Evolutionary conservation across 2,113 vertebrate species (phyloP), one percentile per base, ranked within the genome.

Genomic region (Atlantisia rogersi): DNA sequence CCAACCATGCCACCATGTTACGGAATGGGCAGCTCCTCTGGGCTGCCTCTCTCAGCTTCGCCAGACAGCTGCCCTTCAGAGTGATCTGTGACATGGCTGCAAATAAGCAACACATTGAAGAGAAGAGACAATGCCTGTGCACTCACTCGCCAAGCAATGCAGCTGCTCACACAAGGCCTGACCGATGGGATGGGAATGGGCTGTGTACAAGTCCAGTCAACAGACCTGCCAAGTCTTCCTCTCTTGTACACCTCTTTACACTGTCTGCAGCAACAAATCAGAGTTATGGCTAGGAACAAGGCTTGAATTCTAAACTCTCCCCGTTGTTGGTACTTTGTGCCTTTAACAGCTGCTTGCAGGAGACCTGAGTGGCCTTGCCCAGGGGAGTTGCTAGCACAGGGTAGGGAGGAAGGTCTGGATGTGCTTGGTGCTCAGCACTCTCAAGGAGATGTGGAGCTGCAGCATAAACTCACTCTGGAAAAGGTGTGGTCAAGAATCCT

Each of bases 1-100:
- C 17, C 48, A 40, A 25, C 24, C 4, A 1, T 8, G 20, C 12
- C 50, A 76, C 16, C 5, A 1, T 6, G 3, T 25, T 42, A 55
- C 0, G 10, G 40, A 55, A 65, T 1, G 1, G 48, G 42, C 46
- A 53, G n/a, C 44, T 65, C 29, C 52, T 10, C 1, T 2, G 26
- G 55, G 31, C 64, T 55, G 62, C 28, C 10, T 7, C 31, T 52
- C n/a, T 25, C 39, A 44, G 71, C 35, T 35, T n/a, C n/a, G 42
- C 15, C 31, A 31, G 31, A 84, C 37, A 59, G 32, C 8, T 0
- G 2, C 39, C 32, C 56, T 32, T 46, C 25, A 13, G 48, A 35
- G 63, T 1, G 5, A 35, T 35, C 35, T 56, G n/a, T 5, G 50
- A 50, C 3, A 2, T 1, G 19, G 32, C 67, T 62, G 46, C 50